Percentiles rank a stretch among this genome's conserved stretches.
phyloP scores from a whole-genome alignment of 1,140 invertebrate genomes.

The Schlechtendalia chinensis region DNA sequence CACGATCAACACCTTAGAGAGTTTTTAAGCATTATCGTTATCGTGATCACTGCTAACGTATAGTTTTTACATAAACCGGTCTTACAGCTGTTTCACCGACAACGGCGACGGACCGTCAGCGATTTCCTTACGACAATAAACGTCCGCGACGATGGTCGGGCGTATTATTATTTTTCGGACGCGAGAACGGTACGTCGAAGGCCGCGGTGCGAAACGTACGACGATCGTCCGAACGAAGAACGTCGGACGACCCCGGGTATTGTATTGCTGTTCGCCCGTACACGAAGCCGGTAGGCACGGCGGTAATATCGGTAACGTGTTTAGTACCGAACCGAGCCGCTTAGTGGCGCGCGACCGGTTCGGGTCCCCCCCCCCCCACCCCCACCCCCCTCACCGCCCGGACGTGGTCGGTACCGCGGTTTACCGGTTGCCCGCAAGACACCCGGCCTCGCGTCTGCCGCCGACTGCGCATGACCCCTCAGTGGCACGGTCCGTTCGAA shows the following conservation, averaged over 20 bases:
- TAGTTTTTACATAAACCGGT: slow-evolving; percentile 5
- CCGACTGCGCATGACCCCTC: slow-evolving; percentile 42
- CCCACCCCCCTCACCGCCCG: too few relatives aligned
- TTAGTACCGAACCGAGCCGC: slow-evolving; percentile 23
- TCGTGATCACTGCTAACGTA: background rate
- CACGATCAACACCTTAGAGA: background rate
- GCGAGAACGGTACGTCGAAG: too few relatives aligned
- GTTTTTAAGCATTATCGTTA: too few relatives aligned
- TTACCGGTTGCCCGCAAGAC: slow-evolving; percentile 20
- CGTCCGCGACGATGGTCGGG: too few relatives aligned
- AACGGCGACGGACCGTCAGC: background rate
- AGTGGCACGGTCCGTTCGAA: slow-evolving; percentile 7
- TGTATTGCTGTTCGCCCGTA: too few relatives aligned
- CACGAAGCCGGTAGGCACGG: background rate
- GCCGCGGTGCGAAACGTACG: background rate
- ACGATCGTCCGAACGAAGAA: too few relatives aligned
- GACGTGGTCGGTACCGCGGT: background rate
- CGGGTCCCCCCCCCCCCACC: background rate
- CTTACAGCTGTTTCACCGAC: background rate
- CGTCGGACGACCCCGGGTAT: too few relatives aligned
- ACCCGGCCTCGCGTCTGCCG: slow-evolving; percentile 18
- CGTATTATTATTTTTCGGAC: too few relatives aligned
- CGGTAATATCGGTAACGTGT: background rate
- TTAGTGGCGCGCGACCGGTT: slow-evolving; percentile 38
- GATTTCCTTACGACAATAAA: background rate